phyloP scores from a whole-genome alignment of 2,113 vertebrate species.

The Gymnobelideus leadbeateri region DNA sequence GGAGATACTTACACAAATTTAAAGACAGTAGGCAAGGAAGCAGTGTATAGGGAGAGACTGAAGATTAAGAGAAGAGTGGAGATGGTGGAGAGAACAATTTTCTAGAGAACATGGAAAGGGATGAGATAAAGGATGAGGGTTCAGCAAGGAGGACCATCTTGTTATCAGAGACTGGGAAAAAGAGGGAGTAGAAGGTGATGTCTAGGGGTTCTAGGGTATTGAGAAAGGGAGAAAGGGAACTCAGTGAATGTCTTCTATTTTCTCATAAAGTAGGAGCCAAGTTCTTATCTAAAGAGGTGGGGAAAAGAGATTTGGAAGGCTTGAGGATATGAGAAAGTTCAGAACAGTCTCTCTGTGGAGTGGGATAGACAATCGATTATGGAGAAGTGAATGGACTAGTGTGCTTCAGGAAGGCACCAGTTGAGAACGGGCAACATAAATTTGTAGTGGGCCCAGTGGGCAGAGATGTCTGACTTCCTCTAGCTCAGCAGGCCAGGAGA shows the following conservation, averaged over 20 bases:
- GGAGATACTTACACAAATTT: background rate
- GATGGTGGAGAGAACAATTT: background rate
- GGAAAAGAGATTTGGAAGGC: background rate
- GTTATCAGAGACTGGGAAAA: background rate
- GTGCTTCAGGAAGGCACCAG: background rate
- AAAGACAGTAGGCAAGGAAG: background rate
- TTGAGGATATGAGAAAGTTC: background rate
- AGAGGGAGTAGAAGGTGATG: background rate
- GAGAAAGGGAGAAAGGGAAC: background rate
- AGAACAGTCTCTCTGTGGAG: background rate
- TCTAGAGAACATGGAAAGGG: background rate
- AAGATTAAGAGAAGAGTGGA: background rate
- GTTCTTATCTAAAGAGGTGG: background rate
- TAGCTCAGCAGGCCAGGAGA: background rate
- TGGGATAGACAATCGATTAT: background rate
- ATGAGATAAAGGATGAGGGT: background rate
- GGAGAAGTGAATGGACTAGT: background rate
- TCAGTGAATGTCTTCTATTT: background rate
- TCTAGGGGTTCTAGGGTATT: background rate
- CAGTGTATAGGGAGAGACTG: background rate
- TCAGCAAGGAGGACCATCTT: background rate
- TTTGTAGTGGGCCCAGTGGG: background rate
- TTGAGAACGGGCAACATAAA: background rate
- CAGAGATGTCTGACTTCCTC: background rate
- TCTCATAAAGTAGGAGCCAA: background rate